Percentiles rank a stretch among this genome's conserved stretches.
phyloP scores from a whole-genome alignment of 1,140 invertebrate species.

The Panagrolaimus sp. region DNA sequence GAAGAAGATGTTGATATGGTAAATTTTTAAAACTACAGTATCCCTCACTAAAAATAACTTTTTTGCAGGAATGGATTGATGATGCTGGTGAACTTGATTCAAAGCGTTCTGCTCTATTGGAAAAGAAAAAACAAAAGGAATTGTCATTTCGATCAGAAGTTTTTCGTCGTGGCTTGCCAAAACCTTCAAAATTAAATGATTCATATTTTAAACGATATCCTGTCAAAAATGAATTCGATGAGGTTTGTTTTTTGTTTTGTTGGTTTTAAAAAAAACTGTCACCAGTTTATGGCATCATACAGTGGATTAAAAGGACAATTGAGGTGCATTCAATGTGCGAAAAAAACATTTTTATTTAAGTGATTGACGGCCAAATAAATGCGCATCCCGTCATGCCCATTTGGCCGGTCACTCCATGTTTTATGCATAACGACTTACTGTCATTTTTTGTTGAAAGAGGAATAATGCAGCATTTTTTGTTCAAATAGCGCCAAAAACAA shows the following conservation, averaged over 20 bases:
- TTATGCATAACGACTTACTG: not conserved
- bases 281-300: not conserved
- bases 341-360: not conserved
- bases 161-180: constrained; percentile 79
- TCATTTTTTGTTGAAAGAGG: not conserved
- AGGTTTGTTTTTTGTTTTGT: constrained; percentile 59
- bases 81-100: constrained; percentile 47
- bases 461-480: not conserved
- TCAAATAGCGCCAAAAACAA: constrained; percentile 9
- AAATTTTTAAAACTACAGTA: constrained; percentile 23
- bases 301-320: not conserved
- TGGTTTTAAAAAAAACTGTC: not conserved
- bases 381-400: too few relatives aligned
- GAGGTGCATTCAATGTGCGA: not conserved
- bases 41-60: not conserved
- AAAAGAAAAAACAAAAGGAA: constrained; percentile 31
- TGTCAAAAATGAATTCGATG: constrained; percentile 71
- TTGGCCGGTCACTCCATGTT: too few relatives aligned
- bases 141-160: constrained; percentile 72
- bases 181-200: constrained; percentile 70
- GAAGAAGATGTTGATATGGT: constrained; percentile 53
- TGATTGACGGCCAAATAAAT: not conserved
- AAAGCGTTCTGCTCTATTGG: constrained; percentile 27
- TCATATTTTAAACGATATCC: constrained; percentile 38
- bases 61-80: constrained; percentile 52